Conservation (phyloP, 1,140 invertebrate genomes). For the Hetaerina americana region DNA sequence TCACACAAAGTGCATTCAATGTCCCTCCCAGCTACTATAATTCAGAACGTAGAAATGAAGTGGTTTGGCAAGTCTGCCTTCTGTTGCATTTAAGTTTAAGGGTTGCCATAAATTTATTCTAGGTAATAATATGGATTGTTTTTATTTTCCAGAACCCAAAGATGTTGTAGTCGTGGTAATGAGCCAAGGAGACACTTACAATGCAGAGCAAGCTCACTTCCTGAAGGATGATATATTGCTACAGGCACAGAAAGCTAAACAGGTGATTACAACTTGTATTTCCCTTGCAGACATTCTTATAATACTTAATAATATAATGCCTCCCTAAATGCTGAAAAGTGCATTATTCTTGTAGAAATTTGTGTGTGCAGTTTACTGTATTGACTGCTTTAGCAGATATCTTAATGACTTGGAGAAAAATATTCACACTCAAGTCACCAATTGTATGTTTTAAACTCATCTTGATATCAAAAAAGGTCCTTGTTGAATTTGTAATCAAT, state of each 20-base stretch:
- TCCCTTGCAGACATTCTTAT: not conserved
- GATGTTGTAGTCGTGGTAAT: constrained; percentile 27
- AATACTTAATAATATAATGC: not conserved
- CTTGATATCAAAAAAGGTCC: not conserved
- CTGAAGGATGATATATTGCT: constrained; percentile 22
- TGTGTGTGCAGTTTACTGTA: not conserved
- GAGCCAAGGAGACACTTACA: constrained; percentile 29
- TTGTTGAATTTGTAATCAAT: no score
- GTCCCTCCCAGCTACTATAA: no score
- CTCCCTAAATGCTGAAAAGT: not conserved
- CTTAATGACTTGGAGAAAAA: not conserved
- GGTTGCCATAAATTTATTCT: no score
- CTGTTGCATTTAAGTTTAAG: no score
- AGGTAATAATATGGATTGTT: no score
- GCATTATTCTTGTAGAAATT: not conserved
- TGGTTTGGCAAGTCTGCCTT: no score
- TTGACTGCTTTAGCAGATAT: not conserved
- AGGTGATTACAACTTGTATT: constrained; percentile 16
- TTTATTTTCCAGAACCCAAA: constrained; percentile 20
- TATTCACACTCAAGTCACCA: not conserved
- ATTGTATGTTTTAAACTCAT: not conserved
- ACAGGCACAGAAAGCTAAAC: constrained; percentile 22
- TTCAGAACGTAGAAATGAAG: no score
- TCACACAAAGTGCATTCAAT: no score
- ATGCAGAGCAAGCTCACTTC: constrained; percentile 25